Conservation (phyloP, 2,888 invertebrate genomes). For the Trypoxylon attenuatum region DNA sequence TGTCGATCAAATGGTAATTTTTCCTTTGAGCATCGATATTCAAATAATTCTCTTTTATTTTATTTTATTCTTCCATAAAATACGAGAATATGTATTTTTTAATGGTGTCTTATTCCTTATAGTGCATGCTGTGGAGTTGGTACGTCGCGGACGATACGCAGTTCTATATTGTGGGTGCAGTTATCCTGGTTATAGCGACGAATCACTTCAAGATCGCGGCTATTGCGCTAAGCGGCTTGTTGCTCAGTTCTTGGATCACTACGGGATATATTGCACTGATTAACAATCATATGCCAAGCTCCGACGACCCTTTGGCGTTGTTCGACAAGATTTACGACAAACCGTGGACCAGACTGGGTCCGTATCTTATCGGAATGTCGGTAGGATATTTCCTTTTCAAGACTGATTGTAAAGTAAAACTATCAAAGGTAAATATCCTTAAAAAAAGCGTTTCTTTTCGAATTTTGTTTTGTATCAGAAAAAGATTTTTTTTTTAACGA, state of each 20-base stretch:
- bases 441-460: neutral
- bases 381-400: slow-evolving; percentile 90
- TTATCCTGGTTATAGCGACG: slow-evolving; percentile 87
- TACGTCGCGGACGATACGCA: slow-evolving; percentile 91
- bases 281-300: slow-evolving; percentile 85
- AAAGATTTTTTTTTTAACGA: too few relatives aligned
- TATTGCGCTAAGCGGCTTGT: slow-evolving; percentile 79
- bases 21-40: neutral
- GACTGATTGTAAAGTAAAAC: slow-evolving; percentile 85
- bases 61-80: neutral
- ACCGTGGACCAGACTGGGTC: slow-evolving; percentile 90
- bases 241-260: slow-evolving; percentile 86
- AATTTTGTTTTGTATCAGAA: too few relatives aligned
- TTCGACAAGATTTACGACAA: slow-evolving; percentile 94
- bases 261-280: slow-evolving; percentile 87
- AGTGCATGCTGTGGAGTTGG: slow-evolving; percentile 96
- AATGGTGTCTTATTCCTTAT: slow-evolving; percentile 57
- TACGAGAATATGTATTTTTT: neutral
- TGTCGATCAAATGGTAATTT: slow-evolving; percentile 86
- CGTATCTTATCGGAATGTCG: slow-evolving; percentile 89
- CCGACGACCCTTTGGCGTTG: slow-evolving; percentile 87
- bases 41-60: neutral
- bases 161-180: slow-evolving; percentile 88
- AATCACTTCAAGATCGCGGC: slow-evolving; percentile 88
- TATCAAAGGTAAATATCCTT: slow-evolving; percentile 79